phyloP scores from a whole-genome alignment of 2,888 invertebrate species.

The Noctua fimbriata region DNA sequence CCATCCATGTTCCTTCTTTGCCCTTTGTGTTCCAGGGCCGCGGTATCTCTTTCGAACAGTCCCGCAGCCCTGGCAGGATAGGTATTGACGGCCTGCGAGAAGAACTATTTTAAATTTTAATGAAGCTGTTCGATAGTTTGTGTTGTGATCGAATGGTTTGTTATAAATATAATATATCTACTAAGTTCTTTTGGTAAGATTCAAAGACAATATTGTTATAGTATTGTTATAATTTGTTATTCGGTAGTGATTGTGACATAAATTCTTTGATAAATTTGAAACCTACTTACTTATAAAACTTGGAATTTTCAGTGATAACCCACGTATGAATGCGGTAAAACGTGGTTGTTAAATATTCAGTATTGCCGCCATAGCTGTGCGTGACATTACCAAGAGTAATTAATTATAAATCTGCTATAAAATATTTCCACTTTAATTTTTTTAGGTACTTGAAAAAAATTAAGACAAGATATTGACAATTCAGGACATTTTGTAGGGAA shows the following conservation, averaged over 20 bases:
- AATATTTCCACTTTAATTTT: not conserved
- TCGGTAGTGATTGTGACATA: conserved; percentile 19
- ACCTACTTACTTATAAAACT: conserved; percentile 28
- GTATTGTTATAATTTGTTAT: not conserved
- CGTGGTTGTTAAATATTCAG: conserved; percentile 8
- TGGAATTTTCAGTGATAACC: conserved; percentile 11
- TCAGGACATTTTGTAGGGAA: too few species aligned
- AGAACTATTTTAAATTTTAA: not conserved
- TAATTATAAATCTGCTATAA: not conserved
- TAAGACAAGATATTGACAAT: too few species aligned
- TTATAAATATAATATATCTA: not conserved
- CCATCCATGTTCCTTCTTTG: too few species aligned
- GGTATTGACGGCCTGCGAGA: too few species aligned
- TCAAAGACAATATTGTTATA: not conserved
- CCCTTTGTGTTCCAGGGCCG: too few species aligned
- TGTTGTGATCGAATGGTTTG: not conserved
- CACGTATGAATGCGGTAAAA: conserved; percentile 38
- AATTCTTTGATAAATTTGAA: conserved; percentile 1
- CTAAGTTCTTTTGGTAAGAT: not conserved
- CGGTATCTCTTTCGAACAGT: too few species aligned
- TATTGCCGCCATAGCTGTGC: conserved; percentile 14
- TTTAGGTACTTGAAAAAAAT: not conserved
- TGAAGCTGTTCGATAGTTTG: not conserved
- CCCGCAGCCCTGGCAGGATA: too few species aligned
- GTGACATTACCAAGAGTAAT: conserved; percentile 5